Evolutionary conservation across 2,113 vertebrate genomes (phyloP), one percentile per base, ranked within the genome.

Genomic region (Oreotrochilus melanogaster): DNA sequence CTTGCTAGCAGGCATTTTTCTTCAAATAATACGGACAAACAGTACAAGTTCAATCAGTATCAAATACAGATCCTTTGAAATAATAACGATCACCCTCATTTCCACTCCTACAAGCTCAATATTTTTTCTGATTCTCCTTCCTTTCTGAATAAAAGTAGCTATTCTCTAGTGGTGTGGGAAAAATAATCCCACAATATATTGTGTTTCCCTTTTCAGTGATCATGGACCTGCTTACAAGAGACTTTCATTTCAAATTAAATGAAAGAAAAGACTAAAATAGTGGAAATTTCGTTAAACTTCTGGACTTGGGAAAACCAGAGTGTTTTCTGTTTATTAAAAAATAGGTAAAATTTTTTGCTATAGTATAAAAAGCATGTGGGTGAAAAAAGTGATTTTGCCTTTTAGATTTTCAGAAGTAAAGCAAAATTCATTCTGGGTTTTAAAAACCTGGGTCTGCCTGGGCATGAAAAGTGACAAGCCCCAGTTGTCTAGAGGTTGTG

Each of bases 101-200:
- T 28, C 33, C 7, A 70, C 30, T 61, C 4, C 10, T 43, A 45
- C n/a, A 53, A 84, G 21, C 7, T 57, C 23, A 75, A 2, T 24
- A 58, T 30, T 61, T 64, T 65, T 30, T 24, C 24, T 33, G 2
- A n/a, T 50, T 67, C 85, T 33, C 21, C 5, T 84, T 78, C n/a
- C 47, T 62, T 73, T 78, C 37, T 58, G 22, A 73, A 84, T 50
- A 73, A 85, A 91, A 91, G 18, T 6, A 61, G 6, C 12, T 57
- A 50, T 35, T n/a, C 11, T 64, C 6, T 11, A 42, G 2, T 9
- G 37, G 4, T 18, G 6, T 5, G 3, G 5, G 3, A 2, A 22
- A 24, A 35, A 22, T 39, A 39, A 39, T 39, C 10, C 48, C 48
- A 37, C 30, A 39, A 56, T 10, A 1, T 9, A 62, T 8, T 62